Evolutionary conservation across 1,140 invertebrate genomes (phyloP), one percentile per base, ranked within the genome.

Genomic region (Tigriopus japonicus): DNA sequence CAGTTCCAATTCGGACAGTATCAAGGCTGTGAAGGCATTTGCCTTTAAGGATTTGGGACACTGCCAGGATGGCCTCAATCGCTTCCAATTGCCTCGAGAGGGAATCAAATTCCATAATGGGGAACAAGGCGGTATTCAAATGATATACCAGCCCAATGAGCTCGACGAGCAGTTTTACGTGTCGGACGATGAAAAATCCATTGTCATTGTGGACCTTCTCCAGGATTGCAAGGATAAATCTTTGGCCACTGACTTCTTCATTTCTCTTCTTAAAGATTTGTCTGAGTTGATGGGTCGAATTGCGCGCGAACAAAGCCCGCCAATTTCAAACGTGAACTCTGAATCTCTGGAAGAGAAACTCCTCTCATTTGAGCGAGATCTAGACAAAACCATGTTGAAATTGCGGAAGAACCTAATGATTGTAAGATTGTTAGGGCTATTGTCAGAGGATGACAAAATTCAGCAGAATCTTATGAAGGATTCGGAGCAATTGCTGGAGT

Each of bases 131-230:
- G 59, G 59, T 1, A 54, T 61, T 6, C 13, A 14, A 14, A 40
- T 41, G 7, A 19, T 21, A 6, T 13, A 1, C 14, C 52, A 28
- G 49, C 17, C 17, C 23, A 23, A 54, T n/a, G 51, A 56, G 13
- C n/a, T 14, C 6, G 23, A 23, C n/a, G 52, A 56, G 28, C 24
- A 54, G 17, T 61, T 61, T 35, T 56, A 56, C 41, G 49, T 61
- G 19, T 10, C 17, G 19, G 59, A 61, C 19, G 59, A 61, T 40
- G 59, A 61, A 15, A 61, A 61, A 24, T 23, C 49, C 40, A 60
- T 60, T 10, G 28, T 42, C 41, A 41, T 58, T 13, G 55, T 58
- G 13, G 55, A 58, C 28, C 40, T 58, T 23, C n/a, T 58, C n/a
- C 21, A 23, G 28, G n/a, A 17, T 40, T 19, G 15, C 14, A 35